Evolutionary conservation across 1,140 invertebrate species (phyloP), one percentile per base, ranked within the genome.

Genomic region (Drosophila busckii): DNA sequence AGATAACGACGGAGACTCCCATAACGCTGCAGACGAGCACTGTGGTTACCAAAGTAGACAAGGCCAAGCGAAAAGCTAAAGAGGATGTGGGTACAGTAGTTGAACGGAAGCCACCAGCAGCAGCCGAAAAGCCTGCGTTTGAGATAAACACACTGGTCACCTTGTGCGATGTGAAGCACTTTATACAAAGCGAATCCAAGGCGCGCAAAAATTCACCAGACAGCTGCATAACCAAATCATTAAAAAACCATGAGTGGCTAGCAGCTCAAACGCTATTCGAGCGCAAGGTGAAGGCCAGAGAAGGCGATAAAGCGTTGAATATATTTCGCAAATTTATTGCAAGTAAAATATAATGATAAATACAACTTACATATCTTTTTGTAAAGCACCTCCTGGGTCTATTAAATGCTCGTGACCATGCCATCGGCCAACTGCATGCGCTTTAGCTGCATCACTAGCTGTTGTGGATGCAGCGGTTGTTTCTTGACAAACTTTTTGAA

Each of bases 311-410:
- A 16, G 76, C 84, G 8, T 60, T 86, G 2, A 85, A 34, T 25
- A 62, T 86, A 31, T 86, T 85, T 69, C 65, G 63, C n/a, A 86
- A 85, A 56, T 86, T 83, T 86, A 69, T 86, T 63, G 20, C 49
- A 5, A 76, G 22, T 26, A 86, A 86, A 83, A 63, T 84, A 40
- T 66, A 75, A 48, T 34, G 56, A 7, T 20, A 42, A 10, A 38
- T n/a, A 41, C 16, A 62, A 3, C 15, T 16, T 44, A 15, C 6
- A 17, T 34, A 23, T 19, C 8, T 7, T 8, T 9, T 9, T 9
- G 6, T 4, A n/a, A 15, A 1, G 17, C 5, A 29, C 16, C 6
- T 38, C 20, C 9, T 8, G 7, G 1, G 9, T 4, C 7, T 19
- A 19, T 15, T 16, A 15, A 2, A 46, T 37, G 15, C 25, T 22